Percentiles rank a stretch among this genome's conserved stretches.
Evolutionary conservation across 2,113 vertebrate species (phyloP).

Genomic region (Phaethornis superciliosus): DNA sequence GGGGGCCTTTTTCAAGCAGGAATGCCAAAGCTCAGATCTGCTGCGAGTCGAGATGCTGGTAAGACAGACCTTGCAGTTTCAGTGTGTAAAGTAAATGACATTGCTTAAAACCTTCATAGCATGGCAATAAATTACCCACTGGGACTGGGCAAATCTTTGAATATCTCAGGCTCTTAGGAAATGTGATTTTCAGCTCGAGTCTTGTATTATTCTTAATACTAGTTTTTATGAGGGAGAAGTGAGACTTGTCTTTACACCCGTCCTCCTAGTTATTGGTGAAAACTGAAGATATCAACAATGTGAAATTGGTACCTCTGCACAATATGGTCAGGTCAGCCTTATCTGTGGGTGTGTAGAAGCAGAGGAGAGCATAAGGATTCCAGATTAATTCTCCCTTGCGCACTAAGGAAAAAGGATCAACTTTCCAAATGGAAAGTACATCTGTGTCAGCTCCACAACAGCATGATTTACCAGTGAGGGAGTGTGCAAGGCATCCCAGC

Average conservation of each 20-base stretch:
- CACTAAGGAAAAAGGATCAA: background rate
- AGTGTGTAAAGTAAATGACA: background rate
- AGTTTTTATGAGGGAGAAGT: background rate
- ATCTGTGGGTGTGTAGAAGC: background rate
- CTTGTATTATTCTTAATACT: background rate
- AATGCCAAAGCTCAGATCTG: constrained; percentile 92
- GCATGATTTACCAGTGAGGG: background rate
- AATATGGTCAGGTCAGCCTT: background rate
- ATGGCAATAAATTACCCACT: background rate
- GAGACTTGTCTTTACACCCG: background rate
- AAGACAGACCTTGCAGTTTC: constrained; percentile 8
- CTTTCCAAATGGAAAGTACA: background rate
- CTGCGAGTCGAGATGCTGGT: constrained; percentile 83
- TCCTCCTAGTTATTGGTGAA: background rate
- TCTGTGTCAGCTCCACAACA: background rate
- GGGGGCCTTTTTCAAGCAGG: constrained; percentile 93
- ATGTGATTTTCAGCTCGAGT: background rate
- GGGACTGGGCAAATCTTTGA: background rate
- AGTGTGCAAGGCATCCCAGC: background rate
- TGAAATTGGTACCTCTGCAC: background rate
- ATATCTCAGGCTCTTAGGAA: background rate
- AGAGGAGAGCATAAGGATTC: background rate
- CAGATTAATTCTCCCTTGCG: background rate
- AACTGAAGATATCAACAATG: background rate
- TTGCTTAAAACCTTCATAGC: background rate